Evolutionary conservation across 2,113 vertebrate genomes (phyloP).

Genomic region (Dermatemys mawii): DNA sequence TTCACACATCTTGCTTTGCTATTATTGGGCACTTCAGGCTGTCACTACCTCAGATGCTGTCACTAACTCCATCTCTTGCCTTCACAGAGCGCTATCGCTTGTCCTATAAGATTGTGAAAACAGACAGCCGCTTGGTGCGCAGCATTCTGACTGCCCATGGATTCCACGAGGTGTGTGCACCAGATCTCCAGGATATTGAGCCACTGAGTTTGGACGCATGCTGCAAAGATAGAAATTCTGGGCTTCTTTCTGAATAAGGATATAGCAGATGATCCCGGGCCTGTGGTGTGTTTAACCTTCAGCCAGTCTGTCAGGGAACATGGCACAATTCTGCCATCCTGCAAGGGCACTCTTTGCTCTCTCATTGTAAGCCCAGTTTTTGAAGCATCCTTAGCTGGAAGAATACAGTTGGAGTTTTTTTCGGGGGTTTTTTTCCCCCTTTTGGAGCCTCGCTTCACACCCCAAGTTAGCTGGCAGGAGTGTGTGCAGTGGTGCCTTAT

Average conservation of each 20-base stretch:
- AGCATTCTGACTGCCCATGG: conserved; percentile 92
- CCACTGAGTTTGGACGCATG: neutral
- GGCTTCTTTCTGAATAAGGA: neutral
- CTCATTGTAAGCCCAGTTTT: neutral
- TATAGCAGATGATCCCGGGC: fast-evolving
- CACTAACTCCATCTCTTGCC: conserved; percentile 2
- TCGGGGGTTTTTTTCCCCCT: neutral
- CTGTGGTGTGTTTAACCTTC: neutral
- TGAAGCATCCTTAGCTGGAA: fast-evolving
- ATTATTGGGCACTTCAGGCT: neutral
- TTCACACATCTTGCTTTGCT: neutral
- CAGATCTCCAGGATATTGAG: neutral
- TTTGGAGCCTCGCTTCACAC: neutral
- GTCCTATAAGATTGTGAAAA: conserved; percentile 96
- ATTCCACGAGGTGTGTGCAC: conserved; percentile 89
- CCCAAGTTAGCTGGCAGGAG: neutral
- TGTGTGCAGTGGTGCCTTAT: neutral
- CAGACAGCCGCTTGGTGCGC: conserved; percentile 95
- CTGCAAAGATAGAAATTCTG: neutral
- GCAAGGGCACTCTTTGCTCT: neutral
- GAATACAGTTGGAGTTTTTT: neutral
- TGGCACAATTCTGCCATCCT: neutral
- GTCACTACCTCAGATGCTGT: neutral
- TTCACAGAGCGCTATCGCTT: conserved; percentile 88
- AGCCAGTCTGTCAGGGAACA: neutral